Evolutionary conservation across 2,113 vertebrate species (phyloP).

Genomic region (Collichthys lucidus): DNA sequence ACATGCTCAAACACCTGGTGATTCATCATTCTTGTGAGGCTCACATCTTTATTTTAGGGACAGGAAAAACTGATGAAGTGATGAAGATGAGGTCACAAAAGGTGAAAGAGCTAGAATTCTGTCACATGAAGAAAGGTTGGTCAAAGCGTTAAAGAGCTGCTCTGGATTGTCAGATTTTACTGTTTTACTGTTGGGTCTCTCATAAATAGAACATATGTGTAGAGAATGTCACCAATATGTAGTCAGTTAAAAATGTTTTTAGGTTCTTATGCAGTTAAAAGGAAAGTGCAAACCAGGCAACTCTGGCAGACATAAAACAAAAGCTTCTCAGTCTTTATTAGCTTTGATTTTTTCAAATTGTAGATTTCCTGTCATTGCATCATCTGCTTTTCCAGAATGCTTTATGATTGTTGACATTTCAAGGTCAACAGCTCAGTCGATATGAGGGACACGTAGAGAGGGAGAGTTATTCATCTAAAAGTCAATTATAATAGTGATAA

Average conservation of each 20-base stretch:
- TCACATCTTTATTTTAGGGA: neutral
- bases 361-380: slow-evolving; percentile 54
- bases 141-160: neutral
- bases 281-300: neutral
- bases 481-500: neutral
- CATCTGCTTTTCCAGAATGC: slow-evolving; percentile 32
- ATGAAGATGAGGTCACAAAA: neutral
- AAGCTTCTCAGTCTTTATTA: neutral
- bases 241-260: neutral
- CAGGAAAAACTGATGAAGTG: neutral
- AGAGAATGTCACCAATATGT: neutral
- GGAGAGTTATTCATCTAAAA: neutral
- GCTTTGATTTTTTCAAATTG: slow-evolving; percentile 9
- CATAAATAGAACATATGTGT: neutral
- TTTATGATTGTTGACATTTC: slow-evolving; percentile 15
- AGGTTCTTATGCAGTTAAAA: neutral
- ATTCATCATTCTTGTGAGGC: slow-evolving; percentile 9
- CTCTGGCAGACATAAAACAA: neutral
- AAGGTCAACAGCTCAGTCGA: slow-evolving; percentile 33
- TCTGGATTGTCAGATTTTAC: too few species aligned
- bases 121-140: neutral
- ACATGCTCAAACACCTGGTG: slow-evolving; percentile 26
- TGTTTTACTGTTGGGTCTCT: neutral
- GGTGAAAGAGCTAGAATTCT: neutral
- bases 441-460: neutral